phyloP scores from a whole-genome alignment of 2,797 vertebrate genomes.

The Scolopax bukidnonensis region DNA sequence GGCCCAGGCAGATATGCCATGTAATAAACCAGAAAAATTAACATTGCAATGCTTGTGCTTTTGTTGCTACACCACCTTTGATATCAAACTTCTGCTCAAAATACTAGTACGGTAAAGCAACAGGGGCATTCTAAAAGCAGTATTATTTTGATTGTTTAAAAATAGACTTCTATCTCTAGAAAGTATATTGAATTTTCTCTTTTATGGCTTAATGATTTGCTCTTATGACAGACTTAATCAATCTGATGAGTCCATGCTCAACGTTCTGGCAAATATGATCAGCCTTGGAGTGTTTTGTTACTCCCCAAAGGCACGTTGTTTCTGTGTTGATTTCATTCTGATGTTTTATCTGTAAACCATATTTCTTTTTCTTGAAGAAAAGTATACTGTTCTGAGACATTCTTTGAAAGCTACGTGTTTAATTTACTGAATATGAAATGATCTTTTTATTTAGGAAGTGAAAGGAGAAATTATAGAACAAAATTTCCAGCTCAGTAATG shows the following conservation, averaged over 20 bases:
- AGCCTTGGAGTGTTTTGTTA: not conserved
- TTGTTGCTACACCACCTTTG: not conserved
- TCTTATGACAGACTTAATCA: conserved; percentile 59
- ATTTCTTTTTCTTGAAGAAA: not conserved
- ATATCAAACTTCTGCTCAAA: not conserved
- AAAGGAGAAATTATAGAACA: conserved; percentile 1
- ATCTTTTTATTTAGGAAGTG: conserved; percentile 10
- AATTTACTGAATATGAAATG: not conserved
- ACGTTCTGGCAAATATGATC: conserved; percentile 40
- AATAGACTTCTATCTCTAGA: conserved; percentile 23
- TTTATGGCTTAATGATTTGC: conserved; percentile 1
- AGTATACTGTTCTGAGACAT: not conserved
- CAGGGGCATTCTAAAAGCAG: not conserved
- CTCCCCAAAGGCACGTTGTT: conserved; percentile 23
- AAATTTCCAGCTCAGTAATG: not conserved
- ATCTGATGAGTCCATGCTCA: conserved; percentile 36
- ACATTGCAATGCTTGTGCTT: not conserved
- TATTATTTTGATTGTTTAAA: conserved; percentile 25
- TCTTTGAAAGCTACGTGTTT: not conserved
- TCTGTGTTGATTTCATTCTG: conserved; percentile 41
- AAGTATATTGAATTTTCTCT: conserved; percentile 43
- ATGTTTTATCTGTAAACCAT: conserved; percentile 30
- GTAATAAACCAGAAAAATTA: not conserved
- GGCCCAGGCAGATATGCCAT: not conserved
- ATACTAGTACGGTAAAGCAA: not conserved